Conservation (phyloP, 2,113 vertebrate species). For the Silurus asotus region DNA sequence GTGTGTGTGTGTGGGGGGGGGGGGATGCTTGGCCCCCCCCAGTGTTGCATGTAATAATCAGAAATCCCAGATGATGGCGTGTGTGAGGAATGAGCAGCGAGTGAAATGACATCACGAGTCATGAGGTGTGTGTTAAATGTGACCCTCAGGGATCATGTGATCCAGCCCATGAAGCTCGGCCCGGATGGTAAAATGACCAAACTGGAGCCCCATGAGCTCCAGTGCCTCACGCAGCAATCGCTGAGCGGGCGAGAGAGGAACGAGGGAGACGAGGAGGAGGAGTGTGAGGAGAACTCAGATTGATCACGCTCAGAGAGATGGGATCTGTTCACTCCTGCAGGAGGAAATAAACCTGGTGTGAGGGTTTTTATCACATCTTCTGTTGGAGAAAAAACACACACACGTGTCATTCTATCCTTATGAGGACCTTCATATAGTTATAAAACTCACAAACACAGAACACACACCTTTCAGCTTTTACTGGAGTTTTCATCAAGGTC, state of each 20-base stretch:
- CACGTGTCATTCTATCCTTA: neutral
- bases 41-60: neutral
- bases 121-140: neutral
- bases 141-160: constrained; percentile 76
- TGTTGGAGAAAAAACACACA: neutral
- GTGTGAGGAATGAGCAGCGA: neutral
- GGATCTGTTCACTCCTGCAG: neutral
- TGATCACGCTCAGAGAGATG: neutral
- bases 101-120: neutral
- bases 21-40: neutral
- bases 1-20: too few relatives aligned
- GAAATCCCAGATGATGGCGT: neutral
- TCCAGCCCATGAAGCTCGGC: constrained; percentile 88
- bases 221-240: constrained; percentile 68
- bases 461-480: neutral
- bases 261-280: constrained; percentile 70
- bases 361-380: neutral
- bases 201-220: constrained; percentile 75
- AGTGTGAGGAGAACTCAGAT: constrained; percentile 16
- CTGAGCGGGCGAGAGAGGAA: constrained; percentile 73
- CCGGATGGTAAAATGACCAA: constrained; percentile 82
- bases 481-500: neutral
- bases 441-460: too few relatives aligned
- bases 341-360: neutral
- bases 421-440: neutral